Percentiles rank a stretch among this genome's conserved stretches.
Evolutionary conservation across 2,797 vertebrate species (phyloP).

Genomic region (Anableps anableps): DNA sequence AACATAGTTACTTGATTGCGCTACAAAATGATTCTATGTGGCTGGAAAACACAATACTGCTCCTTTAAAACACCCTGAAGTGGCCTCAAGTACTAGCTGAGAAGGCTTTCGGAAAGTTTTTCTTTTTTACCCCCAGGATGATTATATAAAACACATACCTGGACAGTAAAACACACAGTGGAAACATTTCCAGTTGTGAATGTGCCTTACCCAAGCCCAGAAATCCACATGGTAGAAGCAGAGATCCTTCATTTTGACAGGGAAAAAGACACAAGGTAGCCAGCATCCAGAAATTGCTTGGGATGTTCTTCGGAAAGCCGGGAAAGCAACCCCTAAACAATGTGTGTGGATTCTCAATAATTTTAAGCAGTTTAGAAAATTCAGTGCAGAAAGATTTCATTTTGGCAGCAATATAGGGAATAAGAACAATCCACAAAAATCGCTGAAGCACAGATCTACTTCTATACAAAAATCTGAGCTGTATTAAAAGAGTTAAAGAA

Average conservation of each 20-base stretch:
- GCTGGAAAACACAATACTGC: no score
- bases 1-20: no score
- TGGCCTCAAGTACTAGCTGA: background rate
- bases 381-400: background rate
- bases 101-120: background rate
- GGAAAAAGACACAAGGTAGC: background rate
- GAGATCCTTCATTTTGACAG: background rate
- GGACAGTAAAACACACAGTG: background rate
- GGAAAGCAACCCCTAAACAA: background rate
- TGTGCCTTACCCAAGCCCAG: background rate
- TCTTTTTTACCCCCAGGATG: background rate
- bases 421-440: background rate
- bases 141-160: slow-evolving; percentile 1
- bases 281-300: background rate
- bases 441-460: background rate
- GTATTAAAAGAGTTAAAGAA: no score
- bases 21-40: no score
- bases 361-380: background rate
- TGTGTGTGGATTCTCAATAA: background rate
- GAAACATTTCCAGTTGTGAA: background rate
- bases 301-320: background rate
- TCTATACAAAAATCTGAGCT: background rate
- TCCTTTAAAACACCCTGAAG: background rate
- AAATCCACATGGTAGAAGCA: background rate
- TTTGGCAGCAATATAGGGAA: background rate